Percentiles rank a stretch among this genome's conserved stretches.
Conservation (phyloP, 2,888 invertebrate species). For the Mesochorus sp. region DNA sequence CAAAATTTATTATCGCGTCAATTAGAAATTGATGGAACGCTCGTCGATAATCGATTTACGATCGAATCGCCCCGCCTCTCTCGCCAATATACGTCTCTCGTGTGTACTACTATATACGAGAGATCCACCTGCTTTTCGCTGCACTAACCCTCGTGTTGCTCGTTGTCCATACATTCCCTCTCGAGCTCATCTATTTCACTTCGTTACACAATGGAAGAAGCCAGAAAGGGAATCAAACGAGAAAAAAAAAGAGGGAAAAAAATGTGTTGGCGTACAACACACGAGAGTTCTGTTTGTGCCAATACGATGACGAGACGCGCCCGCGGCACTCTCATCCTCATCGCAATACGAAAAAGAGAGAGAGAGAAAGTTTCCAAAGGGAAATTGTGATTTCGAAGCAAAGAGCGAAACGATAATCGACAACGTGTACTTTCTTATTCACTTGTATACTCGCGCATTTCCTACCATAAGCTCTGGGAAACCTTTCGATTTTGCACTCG, state of each 20-base stretch:
- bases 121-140: neutral
- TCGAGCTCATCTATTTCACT: slow-evolving; percentile 37
- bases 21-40: slow-evolving; percentile 78
- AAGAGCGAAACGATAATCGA: slow-evolving; percentile 36
- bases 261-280: neutral
- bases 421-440: no score
- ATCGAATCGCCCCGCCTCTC: slow-evolving; percentile 50
- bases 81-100: slow-evolving; percentile 29
- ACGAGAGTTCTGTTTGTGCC: neutral
- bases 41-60: slow-evolving; percentile 72
- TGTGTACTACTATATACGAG: no score
- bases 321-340: neutral
- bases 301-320: neutral
- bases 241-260: neutral
- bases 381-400: slow-evolving; percentile 31
- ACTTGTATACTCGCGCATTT: neutral
- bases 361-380: slow-evolving; percentile 30
- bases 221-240: slow-evolving; percentile 4
- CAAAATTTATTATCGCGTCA: slow-evolving; percentile 77
- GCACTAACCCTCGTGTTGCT: neutral
- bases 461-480: neutral
- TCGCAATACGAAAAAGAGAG: slow-evolving; percentile 20
- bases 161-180: neutral
- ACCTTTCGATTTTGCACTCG: neutral
- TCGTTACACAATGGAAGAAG: slow-evolving; percentile 39